phyloP scores from a whole-genome alignment of 1,140 invertebrate genomes.

The Euschistus heros region DNA sequence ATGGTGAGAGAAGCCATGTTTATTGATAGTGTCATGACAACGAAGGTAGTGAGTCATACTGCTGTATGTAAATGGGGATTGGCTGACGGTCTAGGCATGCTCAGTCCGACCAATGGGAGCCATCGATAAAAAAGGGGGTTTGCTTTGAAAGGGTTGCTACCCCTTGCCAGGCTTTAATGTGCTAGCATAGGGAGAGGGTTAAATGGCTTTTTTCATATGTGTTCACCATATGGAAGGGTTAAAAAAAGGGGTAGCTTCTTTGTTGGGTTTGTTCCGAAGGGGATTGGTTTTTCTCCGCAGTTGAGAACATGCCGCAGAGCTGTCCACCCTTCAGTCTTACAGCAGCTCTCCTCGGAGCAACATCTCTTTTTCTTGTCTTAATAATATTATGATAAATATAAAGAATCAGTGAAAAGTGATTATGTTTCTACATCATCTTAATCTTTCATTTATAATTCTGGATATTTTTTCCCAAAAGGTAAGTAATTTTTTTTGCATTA shows the following conservation, averaged over 20 bases:
- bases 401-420: no score
- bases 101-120: not conserved
- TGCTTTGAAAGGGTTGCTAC: not conserved
- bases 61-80: not conserved
- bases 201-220: not conserved
- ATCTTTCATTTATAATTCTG: no score
- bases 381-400: no score
- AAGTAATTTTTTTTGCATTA: no score
- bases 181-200: not conserved
- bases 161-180: not conserved
- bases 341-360: no score
- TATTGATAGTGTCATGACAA: no score
- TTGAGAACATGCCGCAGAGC: no score
- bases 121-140: not conserved
- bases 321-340: no score
- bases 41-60: not conserved
- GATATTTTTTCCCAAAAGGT: no score
- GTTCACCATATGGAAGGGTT: conserved; percentile 2
- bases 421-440: no score
- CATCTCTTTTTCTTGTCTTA: no score
- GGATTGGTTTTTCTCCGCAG: not conserved
- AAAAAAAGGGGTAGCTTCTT: not conserved
- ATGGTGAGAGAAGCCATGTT: no score
- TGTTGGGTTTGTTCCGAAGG: not conserved
- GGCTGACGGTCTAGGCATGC: not conserved